Base-by-base conservation (phyloP, 2,888 invertebrate species). In the Opisthograptis luteolata region DNA sequence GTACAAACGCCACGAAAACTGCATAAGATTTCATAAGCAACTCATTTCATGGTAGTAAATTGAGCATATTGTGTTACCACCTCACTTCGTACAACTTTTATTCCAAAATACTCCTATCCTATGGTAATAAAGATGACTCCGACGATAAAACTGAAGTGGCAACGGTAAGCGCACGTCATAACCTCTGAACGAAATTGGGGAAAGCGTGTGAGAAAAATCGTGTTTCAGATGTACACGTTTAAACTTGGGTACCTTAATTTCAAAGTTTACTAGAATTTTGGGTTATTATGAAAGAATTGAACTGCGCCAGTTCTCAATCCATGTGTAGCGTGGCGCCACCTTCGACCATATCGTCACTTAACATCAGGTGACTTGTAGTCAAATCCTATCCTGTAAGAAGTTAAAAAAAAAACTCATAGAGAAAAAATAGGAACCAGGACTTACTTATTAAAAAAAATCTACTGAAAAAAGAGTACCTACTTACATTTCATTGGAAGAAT, bases 161-260 rank as follows among this genome's bases (percentile, higher is more conserved):
- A 58, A 64, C 49, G 52, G 62, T 70, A 64, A 71, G 64, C 57
- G 62, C 62, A 61, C 68, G 66, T 76, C 76, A 79, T 74, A 78
- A 73, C 68, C 64, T 71, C 62, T 70, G 66, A 66, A 62, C 57
- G 63, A 77, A 77, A 79, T 79, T 75, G 77, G 65, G 75, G 73
- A 76, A 79, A 78, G 58, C 67, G 73, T 73, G 70, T 64, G 74
- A 70, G 69, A 79, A 77, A 79, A 76, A 79, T 81, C 70, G 65
- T 57, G 66, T 70, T 70, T 63, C 62, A 66, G 51, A 64, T 62
- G 52, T 58, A 32, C 44, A 15, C 45, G 66, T 70, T 64, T 63
- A 65, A 34, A 72, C 40, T 47, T 17, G 40, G 53, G 30, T 53
- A 53, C 52, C 37, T 3, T 13, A n/a, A n/a, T n/a, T n/a, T n/a